These are phyloP conservation scores for Paradisaea rubra DNA, from an alignment of 2,113 vertebrate genomes.

Conservation along the genomic window DNA sequence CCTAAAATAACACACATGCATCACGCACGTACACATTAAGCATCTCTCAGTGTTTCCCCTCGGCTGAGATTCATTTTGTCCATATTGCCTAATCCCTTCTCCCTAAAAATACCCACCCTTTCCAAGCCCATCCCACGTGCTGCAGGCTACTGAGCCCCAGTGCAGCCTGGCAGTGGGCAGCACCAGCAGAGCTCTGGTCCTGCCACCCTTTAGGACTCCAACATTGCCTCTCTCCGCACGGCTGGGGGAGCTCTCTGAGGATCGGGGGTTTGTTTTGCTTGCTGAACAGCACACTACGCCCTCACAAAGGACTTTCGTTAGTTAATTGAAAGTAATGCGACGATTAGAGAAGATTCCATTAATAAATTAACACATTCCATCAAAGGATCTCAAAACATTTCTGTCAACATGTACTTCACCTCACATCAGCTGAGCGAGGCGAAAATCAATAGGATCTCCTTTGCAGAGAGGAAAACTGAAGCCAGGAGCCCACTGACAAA, in stretches of 20 bases:
- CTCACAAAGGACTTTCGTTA: background rate
- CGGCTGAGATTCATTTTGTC: background rate
- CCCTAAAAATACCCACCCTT: background rate
- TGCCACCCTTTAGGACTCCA: background rate
- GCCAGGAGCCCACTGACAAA: background rate
- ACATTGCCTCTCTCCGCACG: background rate
- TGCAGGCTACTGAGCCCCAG: background rate
- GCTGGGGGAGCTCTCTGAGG: background rate
- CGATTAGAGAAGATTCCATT: background rate
- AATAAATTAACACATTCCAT: background rate
- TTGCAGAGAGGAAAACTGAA: background rate
- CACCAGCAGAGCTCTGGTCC: background rate
- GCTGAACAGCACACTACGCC: background rate
- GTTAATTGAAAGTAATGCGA: background rate
- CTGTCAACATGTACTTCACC: background rate
- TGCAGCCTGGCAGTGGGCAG: background rate
- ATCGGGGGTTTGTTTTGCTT: background rate
- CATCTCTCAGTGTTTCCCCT: background rate
- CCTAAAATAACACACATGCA: background rate
- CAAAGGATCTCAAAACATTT: background rate
- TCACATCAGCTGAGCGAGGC: background rate
- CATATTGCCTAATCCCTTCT: background rate
- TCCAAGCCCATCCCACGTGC: background rate
- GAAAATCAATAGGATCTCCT: background rate
- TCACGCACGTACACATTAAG: background rate